Evolutionary conservation across 2,797 vertebrate genomes (phyloP).

Genomic region (Parauchenoglanis punctatus): DNA sequence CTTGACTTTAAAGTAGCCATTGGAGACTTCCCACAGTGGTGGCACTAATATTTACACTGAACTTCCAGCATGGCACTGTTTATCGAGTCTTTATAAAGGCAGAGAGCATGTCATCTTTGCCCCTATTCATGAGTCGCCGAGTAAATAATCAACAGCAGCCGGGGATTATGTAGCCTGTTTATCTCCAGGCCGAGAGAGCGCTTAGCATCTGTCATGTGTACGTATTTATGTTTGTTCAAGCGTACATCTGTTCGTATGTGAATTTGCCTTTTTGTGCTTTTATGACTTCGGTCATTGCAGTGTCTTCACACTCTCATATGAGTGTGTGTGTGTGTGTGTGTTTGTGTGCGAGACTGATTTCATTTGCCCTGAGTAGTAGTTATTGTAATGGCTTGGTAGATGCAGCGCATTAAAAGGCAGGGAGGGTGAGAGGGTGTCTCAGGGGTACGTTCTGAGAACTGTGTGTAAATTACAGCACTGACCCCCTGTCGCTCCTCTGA

Average conservation of each 20-base stretch:
- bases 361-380: slow-evolving; percentile 32
- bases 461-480: slow-evolving; percentile 51
- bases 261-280: background rate
- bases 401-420: background rate
- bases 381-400: slow-evolving; percentile 9
- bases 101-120: slow-evolving; percentile 55
- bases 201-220: slow-evolving; percentile 46
- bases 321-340: background rate
- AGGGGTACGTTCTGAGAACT: slow-evolving; percentile 32
- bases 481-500: slow-evolving; percentile 55
- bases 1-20: slow-evolving; percentile 46
- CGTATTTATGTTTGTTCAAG: slow-evolving; percentile 27
- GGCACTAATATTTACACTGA: slow-evolving; percentile 65
- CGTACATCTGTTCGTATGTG: background rate
- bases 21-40: slow-evolving; percentile 55
- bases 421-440: background rate
- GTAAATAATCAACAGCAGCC: slow-evolving; percentile 59
- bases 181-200: slow-evolving; percentile 41
- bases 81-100: slow-evolving; percentile 54
- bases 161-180: slow-evolving; percentile 59
- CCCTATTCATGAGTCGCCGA: slow-evolving; percentile 61
- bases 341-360: slow-evolving; percentile 9
- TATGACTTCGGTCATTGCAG: background rate
- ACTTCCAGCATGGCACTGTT: slow-evolving; percentile 62
- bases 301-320: background rate